phyloP scores from a whole-genome alignment of 2,888 invertebrate species.

The Xanthostigma xanthostigma region DNA sequence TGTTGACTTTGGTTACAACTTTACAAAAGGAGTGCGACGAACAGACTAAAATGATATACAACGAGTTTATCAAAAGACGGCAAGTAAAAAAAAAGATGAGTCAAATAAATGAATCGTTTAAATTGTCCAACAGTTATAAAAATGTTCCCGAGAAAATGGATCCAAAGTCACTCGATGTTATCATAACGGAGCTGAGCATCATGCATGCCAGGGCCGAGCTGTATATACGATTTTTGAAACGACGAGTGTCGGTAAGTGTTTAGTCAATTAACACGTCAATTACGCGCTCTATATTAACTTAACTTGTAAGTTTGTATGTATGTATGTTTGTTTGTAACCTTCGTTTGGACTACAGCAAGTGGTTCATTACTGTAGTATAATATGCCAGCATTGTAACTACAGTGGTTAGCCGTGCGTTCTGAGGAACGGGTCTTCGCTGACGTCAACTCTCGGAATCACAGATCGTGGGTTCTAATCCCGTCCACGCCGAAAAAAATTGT shows the following conservation, averaged over 20 bases:
- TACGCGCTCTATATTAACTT: no score
- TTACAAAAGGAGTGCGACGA: conserved; percentile 69
- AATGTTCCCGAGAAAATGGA: conserved; percentile 45
- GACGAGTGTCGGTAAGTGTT: conserved; percentile 50
- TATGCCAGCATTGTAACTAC: no score
- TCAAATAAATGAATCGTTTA: conserved; percentile 42
- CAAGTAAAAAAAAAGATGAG: conserved; percentile 46
- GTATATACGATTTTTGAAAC: conserved; percentile 74
- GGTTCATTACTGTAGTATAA: no score
- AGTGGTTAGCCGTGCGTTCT: no score
- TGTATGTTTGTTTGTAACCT: no score
- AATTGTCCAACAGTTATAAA: conserved; percentile 25
- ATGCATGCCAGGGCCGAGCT: conserved; percentile 83
- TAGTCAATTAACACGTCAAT: neutral
- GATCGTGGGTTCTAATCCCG: no score
- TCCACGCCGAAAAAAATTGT: no score
- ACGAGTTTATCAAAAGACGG: conserved; percentile 57
- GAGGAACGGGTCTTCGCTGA: no score
- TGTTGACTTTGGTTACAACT: conserved; percentile 53
- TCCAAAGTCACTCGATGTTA: conserved; percentile 71
- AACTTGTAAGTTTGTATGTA: no score
- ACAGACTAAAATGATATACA: conserved; percentile 42
- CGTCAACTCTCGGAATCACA: no score
- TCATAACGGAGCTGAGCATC: conserved; percentile 80
- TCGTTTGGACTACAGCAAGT: no score